These are phyloP conservation scores for Hetaerina titia DNA, from an alignment of 2,888 invertebrate genomes.

Conservation along the genomic window DNA sequence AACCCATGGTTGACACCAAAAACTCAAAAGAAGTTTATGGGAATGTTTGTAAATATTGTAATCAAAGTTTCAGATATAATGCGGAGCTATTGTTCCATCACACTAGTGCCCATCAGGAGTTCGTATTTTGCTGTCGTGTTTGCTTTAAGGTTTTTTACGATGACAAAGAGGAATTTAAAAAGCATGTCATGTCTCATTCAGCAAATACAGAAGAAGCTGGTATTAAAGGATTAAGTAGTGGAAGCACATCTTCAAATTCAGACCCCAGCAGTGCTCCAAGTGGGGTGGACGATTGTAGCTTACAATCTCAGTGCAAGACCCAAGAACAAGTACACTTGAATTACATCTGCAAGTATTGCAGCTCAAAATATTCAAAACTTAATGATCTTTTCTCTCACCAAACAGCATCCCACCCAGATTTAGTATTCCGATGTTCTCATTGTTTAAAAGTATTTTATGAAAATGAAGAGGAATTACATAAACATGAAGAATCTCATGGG, in stretches of 20 bases:
- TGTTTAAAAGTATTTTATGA: conserved; percentile 15
- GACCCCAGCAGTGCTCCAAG: not conserved
- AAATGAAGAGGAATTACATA: not conserved
- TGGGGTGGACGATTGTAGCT: too few species aligned
- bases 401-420: not conserved
- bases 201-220: not conserved
- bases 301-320: too few species aligned
- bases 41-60: not conserved
- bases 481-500: not conserved
- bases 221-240: not conserved
- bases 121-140: not conserved
- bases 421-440: not conserved
- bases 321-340: not conserved
- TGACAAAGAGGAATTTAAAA: not conserved
- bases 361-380: not conserved
- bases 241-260: not conserved
- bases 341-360: conserved; percentile 25
- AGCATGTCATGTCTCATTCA: not conserved
- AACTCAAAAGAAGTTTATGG: not conserved
- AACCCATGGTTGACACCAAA: too few species aligned
- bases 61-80: not conserved
- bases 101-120: not conserved
- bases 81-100: not conserved
- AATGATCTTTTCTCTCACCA: not conserved
- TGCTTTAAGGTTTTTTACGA: not conserved